Percentiles rank a stretch among this genome's conserved stretches.
phyloP scores from a whole-genome alignment of 1,140 invertebrate species.

The Lordiphosa stackelbergi region DNA sequence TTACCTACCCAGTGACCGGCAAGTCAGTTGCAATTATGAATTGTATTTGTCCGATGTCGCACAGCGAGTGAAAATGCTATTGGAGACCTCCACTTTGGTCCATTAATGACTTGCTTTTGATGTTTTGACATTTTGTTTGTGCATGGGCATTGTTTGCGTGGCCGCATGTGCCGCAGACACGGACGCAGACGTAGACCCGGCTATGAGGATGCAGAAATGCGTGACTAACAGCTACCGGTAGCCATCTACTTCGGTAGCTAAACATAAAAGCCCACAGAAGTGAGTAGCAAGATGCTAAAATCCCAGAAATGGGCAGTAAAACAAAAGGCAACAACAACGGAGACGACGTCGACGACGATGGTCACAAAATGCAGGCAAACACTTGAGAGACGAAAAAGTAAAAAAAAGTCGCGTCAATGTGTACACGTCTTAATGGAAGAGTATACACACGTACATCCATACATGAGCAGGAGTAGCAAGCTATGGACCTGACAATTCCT shows the following conservation, averaged over 20 bases:
- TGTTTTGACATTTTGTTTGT: conserved; percentile 69
- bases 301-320: conserved; percentile 62
- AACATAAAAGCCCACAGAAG: conserved; percentile 56
- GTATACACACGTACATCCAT: conserved; percentile 42
- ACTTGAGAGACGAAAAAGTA: conserved; percentile 45
- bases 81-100: conserved; percentile 39
- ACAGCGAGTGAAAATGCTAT: background rate
- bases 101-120: conserved; percentile 72
- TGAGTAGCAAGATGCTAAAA: conserved; percentile 54
- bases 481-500: conserved; percentile 13
- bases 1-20: background rate
- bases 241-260: conserved; percentile 73
- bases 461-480: conserved; percentile 24
- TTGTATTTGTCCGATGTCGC: background rate
- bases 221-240: conserved; percentile 74
- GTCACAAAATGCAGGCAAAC: conserved; percentile 70
- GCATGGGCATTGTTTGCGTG: conserved; percentile 49
- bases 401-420: conserved; percentile 66
- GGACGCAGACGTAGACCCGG: conserved; percentile 18
- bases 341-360: conserved; percentile 32
- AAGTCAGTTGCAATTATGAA: conserved; percentile 10
- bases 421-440: conserved; percentile 72
- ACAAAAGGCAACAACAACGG: conserved; percentile 50
- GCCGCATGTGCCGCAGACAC: conserved; percentile 29
- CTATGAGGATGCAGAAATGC: conserved; percentile 65